Evolutionary conservation across 2,113 vertebrate genomes (phyloP), one percentile per base, ranked within the genome.

Genomic region (Sylvilagus bachmani): DNA sequence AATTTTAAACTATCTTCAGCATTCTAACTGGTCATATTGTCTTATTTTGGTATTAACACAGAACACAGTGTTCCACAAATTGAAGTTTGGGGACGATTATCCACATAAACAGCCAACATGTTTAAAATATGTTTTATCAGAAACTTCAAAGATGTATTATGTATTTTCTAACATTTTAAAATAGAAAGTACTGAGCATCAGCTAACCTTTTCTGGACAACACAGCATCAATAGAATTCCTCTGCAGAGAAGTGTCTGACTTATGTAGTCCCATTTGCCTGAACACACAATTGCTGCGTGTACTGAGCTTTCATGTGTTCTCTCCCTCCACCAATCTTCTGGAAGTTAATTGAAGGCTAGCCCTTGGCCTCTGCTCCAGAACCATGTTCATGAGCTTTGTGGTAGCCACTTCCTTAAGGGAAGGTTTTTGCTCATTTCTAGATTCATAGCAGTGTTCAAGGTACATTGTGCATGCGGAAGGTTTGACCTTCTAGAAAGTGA

Each of bases 381-480:
- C 4, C n/a, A 44, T 22, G 51, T 69, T 55, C 53, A 21, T 33
- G 64, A 78, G 70, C 58, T 77, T 55, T 70, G 10, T 71, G 36
- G 36, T 33, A 71, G 21, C 1, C 27, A 5, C 17, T 49, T 78
- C 36, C 92, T 66, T 44, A 17, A 83, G 25, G 64, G 73, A 69
- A 96, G 14, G 2, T 9, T 24, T 92, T 82, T 44, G 24, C 73
- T 90, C 55, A 64, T 51, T 85, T 90, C 17, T 78, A 71, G 51
- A 89, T 86, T 83, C 58, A 93, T 13, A 55, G 31, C 61, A 62
- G 27, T 51, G 51, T 67, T 93, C 53, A 36, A 93, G 58, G 61
- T 49, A 83, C 44, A 69, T 4, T 6, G 0, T 14, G 22, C 21
- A 27, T 49, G 14, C 33, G 24, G 44, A 93, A 92, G 10, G 14